Percentiles rank a stretch among this genome's conserved stretches.
phyloP scores from a whole-genome alignment of 2,888 invertebrate species.

The Sturmia bella region DNA sequence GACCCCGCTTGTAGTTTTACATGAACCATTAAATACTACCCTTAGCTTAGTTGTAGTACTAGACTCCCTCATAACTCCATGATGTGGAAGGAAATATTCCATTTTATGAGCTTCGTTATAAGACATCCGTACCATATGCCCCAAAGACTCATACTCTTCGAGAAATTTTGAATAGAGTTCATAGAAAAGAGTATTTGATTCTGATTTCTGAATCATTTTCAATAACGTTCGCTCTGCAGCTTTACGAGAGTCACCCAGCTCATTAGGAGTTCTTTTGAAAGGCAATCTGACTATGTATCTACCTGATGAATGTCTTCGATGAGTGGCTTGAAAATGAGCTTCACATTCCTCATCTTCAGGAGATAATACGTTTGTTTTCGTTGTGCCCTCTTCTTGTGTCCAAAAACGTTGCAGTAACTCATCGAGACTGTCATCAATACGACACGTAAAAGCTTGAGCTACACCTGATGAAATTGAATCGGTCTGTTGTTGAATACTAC shows the following conservation, averaged over 20 bases:
- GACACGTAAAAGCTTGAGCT: constrained; percentile 3
- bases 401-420: constrained; percentile 21
- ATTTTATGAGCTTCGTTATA: background rate
- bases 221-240: constrained; percentile 10
- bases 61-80: constrained; percentile 16
- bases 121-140: constrained; percentile 2
- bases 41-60: constrained; percentile 41
- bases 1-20: constrained; percentile 32
- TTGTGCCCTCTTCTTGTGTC: constrained; percentile 29
- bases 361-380: background rate
- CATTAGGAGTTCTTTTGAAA: constrained; percentile 2
- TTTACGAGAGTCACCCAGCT: constrained; percentile 18
- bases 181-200: background rate
- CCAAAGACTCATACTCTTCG: constrained; percentile 7
- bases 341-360: constrained; percentile 21
- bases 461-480: background rate
- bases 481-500: background rate
- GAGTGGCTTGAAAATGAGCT: background rate
- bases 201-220: constrained; percentile 15
- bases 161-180: constrained; percentile 11
- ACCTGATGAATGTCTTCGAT: constrained; percentile 5
- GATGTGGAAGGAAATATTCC: constrained; percentile 35
- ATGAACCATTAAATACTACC: constrained; percentile 45
- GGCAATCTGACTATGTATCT: constrained; percentile 32
- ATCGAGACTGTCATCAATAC: background rate